phyloP scores from a whole-genome alignment of 1,140 invertebrate species.

The Harpegnathos saltator region DNA sequence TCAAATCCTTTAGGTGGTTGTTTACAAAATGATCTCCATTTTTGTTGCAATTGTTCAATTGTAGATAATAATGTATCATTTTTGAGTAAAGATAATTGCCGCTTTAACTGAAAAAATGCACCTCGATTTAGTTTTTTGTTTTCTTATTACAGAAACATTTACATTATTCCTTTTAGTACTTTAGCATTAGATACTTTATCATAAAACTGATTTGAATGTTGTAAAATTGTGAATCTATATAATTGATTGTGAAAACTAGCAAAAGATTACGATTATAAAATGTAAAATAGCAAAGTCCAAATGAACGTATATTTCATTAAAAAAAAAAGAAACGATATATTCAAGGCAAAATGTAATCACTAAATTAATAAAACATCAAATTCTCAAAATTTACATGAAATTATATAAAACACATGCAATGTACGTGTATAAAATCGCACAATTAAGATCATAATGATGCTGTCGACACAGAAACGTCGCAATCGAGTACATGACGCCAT shows the following conservation, averaged over 20 bases:
- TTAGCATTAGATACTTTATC: no score
- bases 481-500: neutral
- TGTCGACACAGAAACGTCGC: neutral
- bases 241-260: neutral
- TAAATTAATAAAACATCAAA: no score
- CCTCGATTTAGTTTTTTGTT: conserved; percentile 2
- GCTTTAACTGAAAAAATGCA: conserved; percentile 73
- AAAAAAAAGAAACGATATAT: neutral
- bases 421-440: no score
- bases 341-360: neutral
- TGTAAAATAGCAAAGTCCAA: neutral
- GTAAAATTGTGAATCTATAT: neutral
- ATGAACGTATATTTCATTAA: neutral
- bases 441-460: neutral
- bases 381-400: no score
- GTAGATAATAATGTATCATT: conserved; percentile 72
- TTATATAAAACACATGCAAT: no score
- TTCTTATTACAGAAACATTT: neutral
- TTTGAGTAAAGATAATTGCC: conserved; percentile 76
- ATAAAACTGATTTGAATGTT: no score
- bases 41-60: conserved; percentile 84
- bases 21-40: conserved; percentile 88
- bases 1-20: conserved; percentile 96
- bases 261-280: neutral
- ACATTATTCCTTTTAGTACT: no score